Evolutionary conservation across 2,797 vertebrate species (phyloP), one percentile per base, ranked within the genome.

Genomic region (Hippoglossus hippoglossus): DNA sequence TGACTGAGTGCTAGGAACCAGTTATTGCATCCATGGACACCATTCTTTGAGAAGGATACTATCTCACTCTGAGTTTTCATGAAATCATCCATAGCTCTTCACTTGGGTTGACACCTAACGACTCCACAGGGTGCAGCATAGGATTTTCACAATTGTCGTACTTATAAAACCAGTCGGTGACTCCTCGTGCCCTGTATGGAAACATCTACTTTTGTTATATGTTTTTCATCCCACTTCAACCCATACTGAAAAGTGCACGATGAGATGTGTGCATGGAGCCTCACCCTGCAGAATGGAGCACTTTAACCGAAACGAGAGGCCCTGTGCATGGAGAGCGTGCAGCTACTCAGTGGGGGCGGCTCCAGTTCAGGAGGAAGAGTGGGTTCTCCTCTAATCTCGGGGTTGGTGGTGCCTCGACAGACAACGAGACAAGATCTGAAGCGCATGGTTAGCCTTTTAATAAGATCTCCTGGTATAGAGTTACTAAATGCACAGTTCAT

Each of bases 131-230:
- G 47, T 21, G 36, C 3, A 58, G 11, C 21, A 55, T 31, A 52
- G n/a, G 28, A 50, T 63, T 59, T 6, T 31, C 49, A 44, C 34
- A n/a, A 51, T 26, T 69, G 41, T 69, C 21, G 47, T 5, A 56
- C 18, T 21, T 44, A 5, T 63, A 21, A 65, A 46, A 60, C 2
- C 8, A 49, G 47, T 21, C 31, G 44, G 4, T 34, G 21, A 36
- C n/a, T 19, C 26, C 55, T 49, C 2, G 0, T 46, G 10, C 21
- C 13, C 16, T 52, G 53, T 36, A 2, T 16, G 10, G 22, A 16
- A 59, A 7, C 34, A 28, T 22, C 19, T 53, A 5, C 34, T n/a
- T 25, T 55, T 54, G 25, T 18, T 46, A 19, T 10, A 16, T 57
- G 9, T 53, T 52, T 57, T 44, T 51, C 6, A 41, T 26, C 56